phyloP scores from a whole-genome alignment of 2,888 invertebrate genomes.

The Heliconius cydno region DNA sequence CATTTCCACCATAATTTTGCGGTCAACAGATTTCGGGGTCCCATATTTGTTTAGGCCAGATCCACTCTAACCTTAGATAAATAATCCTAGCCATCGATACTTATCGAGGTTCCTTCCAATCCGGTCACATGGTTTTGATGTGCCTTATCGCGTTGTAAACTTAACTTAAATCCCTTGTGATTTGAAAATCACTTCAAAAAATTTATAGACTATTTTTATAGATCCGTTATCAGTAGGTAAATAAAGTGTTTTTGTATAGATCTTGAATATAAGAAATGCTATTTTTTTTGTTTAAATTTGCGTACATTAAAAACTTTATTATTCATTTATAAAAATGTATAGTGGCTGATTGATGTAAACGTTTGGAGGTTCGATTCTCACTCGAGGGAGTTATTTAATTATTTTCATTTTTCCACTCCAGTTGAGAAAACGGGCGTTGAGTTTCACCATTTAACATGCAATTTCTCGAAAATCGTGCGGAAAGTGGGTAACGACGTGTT shows the following conservation, averaged over 20 bases:
- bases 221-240: background rate
- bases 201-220: constrained; percentile 7
- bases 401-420: background rate
- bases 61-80: constrained; percentile 31
- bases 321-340: too few relatives aligned
- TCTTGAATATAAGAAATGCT: background rate
- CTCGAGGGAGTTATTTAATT: background rate
- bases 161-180: constrained; percentile 28
- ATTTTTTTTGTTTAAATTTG: too few relatives aligned
- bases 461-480: background rate
- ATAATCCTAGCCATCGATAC: constrained; percentile 19
- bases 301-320: too few relatives aligned
- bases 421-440: background rate
- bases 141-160: constrained; percentile 21
- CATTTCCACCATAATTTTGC: constrained; percentile 45
- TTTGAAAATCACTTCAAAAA: constrained; percentile 18
- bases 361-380: background rate
- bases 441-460: background rate
- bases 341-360: background rate
- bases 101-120: constrained; percentile 14
- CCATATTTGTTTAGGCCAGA: constrained; percentile 44
- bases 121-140: constrained; percentile 18
- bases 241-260: background rate
- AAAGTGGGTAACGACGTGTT: background rate
- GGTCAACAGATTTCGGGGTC: constrained; percentile 39